Percentiles rank a stretch among this genome's conserved stretches.
phyloP scores from a whole-genome alignment of 2,113 vertebrate genomes.

The Bos indicus region DNA sequence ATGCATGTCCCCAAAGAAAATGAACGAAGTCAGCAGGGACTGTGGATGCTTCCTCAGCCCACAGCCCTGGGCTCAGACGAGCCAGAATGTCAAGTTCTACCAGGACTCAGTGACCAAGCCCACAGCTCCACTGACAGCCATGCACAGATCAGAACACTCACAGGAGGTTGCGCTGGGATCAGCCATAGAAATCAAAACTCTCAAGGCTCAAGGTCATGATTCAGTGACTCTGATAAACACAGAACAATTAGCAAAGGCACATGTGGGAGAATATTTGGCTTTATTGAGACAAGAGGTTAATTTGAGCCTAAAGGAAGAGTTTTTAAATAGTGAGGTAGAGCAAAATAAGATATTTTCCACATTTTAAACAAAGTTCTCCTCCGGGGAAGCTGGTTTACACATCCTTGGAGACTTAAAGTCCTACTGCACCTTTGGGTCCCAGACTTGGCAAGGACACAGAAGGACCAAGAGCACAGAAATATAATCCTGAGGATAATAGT shows the following conservation, averaged over 20 bases:
- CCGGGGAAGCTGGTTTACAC: accelerated
- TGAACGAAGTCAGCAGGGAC: too few species aligned
- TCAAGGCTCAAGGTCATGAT: neutral
- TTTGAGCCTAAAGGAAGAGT: conserved; percentile 1
- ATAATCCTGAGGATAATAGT: accelerated
- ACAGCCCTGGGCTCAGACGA: accelerated
- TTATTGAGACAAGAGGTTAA: neutral
- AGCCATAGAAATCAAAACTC: neutral
- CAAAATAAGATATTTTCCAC: neutral
- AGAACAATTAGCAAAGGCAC: conserved; percentile 12
- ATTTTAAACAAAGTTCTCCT: neutral
- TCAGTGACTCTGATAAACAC: conserved; percentile 39
- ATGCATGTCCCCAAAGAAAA: neutral
- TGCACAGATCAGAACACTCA: neutral
- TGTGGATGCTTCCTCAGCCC: accelerated
- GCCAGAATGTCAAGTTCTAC: neutral
- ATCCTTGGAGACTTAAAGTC: neutral
- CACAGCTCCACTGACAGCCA: neutral
- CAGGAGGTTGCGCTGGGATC: neutral
- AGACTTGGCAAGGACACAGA: neutral
- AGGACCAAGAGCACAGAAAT: accelerated
- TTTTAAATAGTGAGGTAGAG: neutral
- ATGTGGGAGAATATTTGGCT: neutral
- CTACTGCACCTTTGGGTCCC: accelerated
- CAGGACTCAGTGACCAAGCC: conserved; percentile 22